phyloP scores from a whole-genome alignment of 2,797 vertebrate species.

The Dryobates pubescens region DNA sequence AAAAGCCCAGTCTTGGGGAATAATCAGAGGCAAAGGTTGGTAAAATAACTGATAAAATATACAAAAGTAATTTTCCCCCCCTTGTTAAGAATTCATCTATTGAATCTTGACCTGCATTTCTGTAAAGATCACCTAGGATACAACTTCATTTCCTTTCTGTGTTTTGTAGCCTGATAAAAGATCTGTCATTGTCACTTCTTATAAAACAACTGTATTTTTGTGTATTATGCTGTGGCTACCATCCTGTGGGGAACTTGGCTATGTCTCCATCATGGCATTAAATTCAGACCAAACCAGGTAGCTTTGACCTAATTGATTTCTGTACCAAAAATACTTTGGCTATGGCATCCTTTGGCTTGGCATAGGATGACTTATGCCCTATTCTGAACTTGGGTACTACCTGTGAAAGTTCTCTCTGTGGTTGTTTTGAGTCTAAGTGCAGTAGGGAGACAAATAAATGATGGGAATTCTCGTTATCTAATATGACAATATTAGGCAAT shows the following conservation, averaged over 20 bases:
- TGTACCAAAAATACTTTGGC: background rate
- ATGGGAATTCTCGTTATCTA: background rate
- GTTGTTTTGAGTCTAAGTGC: background rate
- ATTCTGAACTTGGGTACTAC: background rate
- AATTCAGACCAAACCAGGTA: background rate
- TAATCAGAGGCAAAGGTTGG: background rate
- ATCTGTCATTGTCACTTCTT: background rate
- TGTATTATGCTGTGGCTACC: background rate
- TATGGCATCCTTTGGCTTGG: background rate
- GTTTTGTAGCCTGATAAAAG: background rate
- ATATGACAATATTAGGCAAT: background rate
- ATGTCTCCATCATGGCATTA: background rate
- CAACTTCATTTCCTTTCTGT: rapidly evolving
- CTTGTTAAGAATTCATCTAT: background rate
- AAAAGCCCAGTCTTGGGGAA: background rate
- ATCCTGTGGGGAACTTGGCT: background rate
- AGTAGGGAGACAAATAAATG: background rate
- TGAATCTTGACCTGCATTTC: background rate
- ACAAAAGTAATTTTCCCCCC: background rate
- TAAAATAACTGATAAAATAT: background rate
- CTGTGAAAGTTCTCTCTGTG: background rate
- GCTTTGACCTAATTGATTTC: background rate
- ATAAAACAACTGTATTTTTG: background rate
- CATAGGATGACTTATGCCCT: background rate
- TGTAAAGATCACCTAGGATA: background rate